These are phyloP conservation scores for Turdus rufiventris DNA, from an alignment of 2,113 vertebrate genomes.

Conservation along the genomic window DNA sequence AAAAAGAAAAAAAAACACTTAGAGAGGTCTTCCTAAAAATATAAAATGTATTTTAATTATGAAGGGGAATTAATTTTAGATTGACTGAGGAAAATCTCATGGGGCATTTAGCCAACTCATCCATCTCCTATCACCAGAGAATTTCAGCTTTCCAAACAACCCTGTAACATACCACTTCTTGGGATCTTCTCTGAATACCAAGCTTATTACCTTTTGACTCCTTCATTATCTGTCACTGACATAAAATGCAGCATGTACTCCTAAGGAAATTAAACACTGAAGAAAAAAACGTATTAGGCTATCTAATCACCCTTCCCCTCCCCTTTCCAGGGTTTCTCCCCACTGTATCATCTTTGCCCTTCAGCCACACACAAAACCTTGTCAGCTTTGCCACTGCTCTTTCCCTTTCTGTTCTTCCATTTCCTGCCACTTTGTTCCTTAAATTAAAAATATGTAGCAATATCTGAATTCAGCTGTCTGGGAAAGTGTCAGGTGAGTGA, in stretches of 20 bases:
- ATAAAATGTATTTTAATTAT: slow-evolving; percentile 56
- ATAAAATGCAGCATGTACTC: slow-evolving; percentile 34
- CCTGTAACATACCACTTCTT: slow-evolving; percentile 6
- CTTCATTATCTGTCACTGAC: slow-evolving; percentile 53
- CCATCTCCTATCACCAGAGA: slow-evolving; percentile 49
- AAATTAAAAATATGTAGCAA: not conserved
- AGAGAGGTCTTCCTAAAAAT: slow-evolving; percentile 23
- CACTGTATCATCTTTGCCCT: not conserved
- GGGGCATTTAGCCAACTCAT: slow-evolving; percentile 46
- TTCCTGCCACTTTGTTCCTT: not conserved
- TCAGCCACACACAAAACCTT: not conserved
- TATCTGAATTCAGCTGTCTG: not conserved
- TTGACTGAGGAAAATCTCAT: slow-evolving; percentile 36
- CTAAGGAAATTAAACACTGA: slow-evolving; percentile 16
- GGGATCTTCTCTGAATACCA: not conserved
- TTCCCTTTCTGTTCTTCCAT: not conserved
- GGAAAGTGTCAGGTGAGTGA: not conserved
- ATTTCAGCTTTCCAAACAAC: slow-evolving; percentile 52
- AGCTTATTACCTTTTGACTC: slow-evolving; percentile 36
- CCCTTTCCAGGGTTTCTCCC: not conserved
- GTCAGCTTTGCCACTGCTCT: not conserved
- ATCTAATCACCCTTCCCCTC: not conserved
- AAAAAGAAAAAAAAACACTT: not conserved
- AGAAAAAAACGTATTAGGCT: not conserved
- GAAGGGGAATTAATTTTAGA: slow-evolving; percentile 59